phyloP scores from a whole-genome alignment of 1,140 invertebrate species.

The Dendrolimus kikuchii region DNA sequence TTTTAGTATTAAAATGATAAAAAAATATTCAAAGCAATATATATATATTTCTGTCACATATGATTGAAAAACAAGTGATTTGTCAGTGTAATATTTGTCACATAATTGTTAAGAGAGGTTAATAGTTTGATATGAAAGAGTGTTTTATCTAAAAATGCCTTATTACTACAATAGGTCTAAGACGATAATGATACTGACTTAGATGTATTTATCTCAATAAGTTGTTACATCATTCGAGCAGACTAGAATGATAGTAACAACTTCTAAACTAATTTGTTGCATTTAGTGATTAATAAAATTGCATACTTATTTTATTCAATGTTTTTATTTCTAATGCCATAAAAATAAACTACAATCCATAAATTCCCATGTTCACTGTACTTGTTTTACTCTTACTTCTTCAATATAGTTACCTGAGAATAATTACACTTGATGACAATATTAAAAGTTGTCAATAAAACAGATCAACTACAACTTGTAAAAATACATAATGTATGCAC shows the following conservation, averaged over 20 bases:
- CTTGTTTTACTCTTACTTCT: slow-evolving; percentile 13
- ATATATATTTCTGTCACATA: slow-evolving; percentile 45
- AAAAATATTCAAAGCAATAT: slow-evolving; percentile 53
- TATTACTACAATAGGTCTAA: slow-evolving; percentile 66
- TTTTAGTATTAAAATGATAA: slow-evolving; percentile 46
- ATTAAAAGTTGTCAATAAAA: no score
- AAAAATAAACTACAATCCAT: not conserved
- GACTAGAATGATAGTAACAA: slow-evolving; percentile 54
- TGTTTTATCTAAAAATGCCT: slow-evolving; percentile 70
- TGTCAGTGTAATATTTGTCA: slow-evolving; percentile 58
- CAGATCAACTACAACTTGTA: no score
- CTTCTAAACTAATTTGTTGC: slow-evolving; percentile 67
- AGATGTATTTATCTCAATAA: slow-evolving; percentile 54
- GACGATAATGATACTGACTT: slow-evolving; percentile 65
- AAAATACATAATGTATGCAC: no score
- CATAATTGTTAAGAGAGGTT: slow-evolving; percentile 64
- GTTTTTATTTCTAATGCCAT: slow-evolving; percentile 32
- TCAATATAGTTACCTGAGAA: slow-evolving; percentile 21
- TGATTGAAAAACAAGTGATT: slow-evolving; percentile 41
- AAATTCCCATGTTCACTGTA: slow-evolving; percentile 5
- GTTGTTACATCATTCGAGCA: slow-evolving; percentile 52
- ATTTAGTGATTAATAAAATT: slow-evolving; percentile 71
- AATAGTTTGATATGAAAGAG: slow-evolving; percentile 69
- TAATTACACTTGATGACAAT: not conserved
- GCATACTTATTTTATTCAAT: slow-evolving; percentile 61